Evolutionary conservation across 2,113 vertebrate species (phyloP).

Genomic region (Gnathonemus echidnorhynchus): DNA sequence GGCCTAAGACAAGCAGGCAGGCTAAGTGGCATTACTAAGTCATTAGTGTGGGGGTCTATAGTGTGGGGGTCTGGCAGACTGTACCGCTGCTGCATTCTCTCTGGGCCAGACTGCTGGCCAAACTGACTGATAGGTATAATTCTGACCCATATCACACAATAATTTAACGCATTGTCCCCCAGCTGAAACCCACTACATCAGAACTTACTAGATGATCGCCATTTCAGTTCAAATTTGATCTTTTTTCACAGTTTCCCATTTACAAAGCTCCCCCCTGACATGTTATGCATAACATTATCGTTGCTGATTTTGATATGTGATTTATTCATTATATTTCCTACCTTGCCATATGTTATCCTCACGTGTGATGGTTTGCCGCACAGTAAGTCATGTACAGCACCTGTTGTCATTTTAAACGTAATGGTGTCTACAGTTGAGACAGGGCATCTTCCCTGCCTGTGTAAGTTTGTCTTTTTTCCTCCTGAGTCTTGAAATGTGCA

Average conservation of each 20-base stretch:
- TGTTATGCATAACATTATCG: not conserved
- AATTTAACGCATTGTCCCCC: not conserved
- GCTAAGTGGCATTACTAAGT: not conserved
- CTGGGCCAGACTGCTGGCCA: not conserved
- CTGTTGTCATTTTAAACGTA: not conserved
- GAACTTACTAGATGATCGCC: not conserved
- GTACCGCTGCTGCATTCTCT: not conserved
- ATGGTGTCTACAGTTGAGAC: not conserved
- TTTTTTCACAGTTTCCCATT: not conserved
- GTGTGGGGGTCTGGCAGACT: not conserved
- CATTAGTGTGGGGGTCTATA: not conserved
- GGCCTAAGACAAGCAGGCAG: not conserved
- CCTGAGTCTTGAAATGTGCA: conserved; percentile 28
- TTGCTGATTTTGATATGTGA: not conserved
- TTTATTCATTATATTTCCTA: not conserved
- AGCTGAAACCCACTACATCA: not conserved
- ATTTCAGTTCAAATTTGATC: not conserved
- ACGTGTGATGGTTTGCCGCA: conserved; percentile 21
- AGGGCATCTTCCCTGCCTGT: conserved; percentile 20
- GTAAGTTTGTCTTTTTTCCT: conserved; percentile 23
- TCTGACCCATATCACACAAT: not conserved
- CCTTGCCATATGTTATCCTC: not conserved
- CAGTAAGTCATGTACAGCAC: conserved; percentile 11
- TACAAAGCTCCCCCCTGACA: not conserved
- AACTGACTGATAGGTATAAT: not conserved